Percentiles rank a stretch among this genome's conserved stretches.
phyloP scores from a whole-genome alignment of 2,888 invertebrate species.

The Sepiola atlantica region DNA sequence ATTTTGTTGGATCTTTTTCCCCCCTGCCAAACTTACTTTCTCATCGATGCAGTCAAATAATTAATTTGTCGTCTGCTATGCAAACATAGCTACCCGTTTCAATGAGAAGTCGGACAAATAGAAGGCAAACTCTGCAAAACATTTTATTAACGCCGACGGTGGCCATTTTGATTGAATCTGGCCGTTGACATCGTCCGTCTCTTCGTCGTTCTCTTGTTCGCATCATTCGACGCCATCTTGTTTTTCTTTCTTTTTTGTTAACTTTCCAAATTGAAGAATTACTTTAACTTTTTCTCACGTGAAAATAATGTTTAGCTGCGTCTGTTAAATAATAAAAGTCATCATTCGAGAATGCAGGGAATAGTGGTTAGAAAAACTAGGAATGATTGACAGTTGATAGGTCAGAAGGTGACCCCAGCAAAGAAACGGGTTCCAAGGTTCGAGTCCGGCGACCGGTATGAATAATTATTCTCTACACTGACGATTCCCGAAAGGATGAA shows the following conservation, averaged over 20 bases:
- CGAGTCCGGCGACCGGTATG: no score
- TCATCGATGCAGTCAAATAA: not conserved
- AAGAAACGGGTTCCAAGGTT: no score
- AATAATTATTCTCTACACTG: no score
- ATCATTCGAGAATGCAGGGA: no score
- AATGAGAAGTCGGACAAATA: not conserved
- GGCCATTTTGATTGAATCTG: not conserved
- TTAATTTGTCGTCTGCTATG: not conserved
- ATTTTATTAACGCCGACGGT: not conserved
- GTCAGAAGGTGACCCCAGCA: no score
- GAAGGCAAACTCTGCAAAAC: not conserved
- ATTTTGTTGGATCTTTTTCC: not conserved
- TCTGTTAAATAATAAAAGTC: no score
- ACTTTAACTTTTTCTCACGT: not conserved
- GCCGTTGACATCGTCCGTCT: not conserved
- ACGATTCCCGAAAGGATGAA: no score
- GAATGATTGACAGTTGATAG: no score
- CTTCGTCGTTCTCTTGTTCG: not conserved
- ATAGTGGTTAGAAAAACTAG: no score
- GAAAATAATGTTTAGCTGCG: not conserved
- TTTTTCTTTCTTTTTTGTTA: not conserved
- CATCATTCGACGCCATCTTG: not conserved
- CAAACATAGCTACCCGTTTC: not conserved
- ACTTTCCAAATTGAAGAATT: not conserved
- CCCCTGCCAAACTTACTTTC: not conserved